Base-by-base conservation (phyloP, 2,797 vertebrate species). In the Synanceia verrucosa region DNA sequence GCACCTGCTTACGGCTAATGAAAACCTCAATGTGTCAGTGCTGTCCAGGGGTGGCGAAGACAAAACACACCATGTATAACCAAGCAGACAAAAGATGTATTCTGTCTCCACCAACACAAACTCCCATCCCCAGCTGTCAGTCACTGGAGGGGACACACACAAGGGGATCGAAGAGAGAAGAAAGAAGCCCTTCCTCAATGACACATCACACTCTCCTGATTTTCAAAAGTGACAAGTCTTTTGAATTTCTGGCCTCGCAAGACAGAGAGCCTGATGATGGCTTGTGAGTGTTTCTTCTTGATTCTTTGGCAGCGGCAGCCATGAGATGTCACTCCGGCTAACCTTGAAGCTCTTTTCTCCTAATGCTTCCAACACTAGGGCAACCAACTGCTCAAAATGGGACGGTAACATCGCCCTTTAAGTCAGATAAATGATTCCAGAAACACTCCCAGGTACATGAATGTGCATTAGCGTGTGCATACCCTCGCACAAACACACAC, bases 21-120 rank as follows among this genome's bases (percentile, higher is more conserved):
- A 95, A 96, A 96, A 95, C 92, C 93, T 95, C 95, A 96, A 95
- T 95, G 94, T 96, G 95, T 96, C 95, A 96, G 94, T 89, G 86
- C 90, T 91, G 87, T 90, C 78, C 86, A 88, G 83, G 84, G 83
- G 79, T 84, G 79, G 82, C 58, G 71, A 93, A 94, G 94, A 94
- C 95, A 95, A 94, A 95, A 94, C 95, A 94, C 93, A 94, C 93
- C 92, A 90, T 94, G 94, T 94, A 94, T 94, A 96, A 94, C 91
- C 81, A 84, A 88, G 83, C 91, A 95, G 94, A 97, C 94, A 96
- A 96, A 96, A 96, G 94, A 95, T 94, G 93, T 96, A 94, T 95
- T 96, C 94, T 89, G 85, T 92, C 91, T 88, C 66, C 95, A 95
- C 93, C 90, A 95, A 96, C 94, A 94, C 88, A 93, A 95, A 94